Percentiles rank a stretch among this genome's conserved stretches.
Evolutionary conservation across 2,113 vertebrate species (phyloP).

Genomic region (Mormyrus lacerda): DNA sequence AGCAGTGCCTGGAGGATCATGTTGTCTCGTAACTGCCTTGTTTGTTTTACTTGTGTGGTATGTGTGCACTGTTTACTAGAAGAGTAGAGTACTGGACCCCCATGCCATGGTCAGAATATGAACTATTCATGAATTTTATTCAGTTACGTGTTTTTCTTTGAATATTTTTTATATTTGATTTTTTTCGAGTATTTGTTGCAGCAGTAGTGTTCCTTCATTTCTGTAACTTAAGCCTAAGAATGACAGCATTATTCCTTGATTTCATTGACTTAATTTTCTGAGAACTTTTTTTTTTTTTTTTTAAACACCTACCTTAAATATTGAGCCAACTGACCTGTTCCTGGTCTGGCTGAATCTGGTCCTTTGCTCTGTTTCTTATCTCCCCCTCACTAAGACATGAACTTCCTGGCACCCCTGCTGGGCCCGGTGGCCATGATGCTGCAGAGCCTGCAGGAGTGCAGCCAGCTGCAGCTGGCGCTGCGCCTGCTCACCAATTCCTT

Average conservation of each 20-base stretch:
- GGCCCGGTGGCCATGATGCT: constrained; percentile 64
- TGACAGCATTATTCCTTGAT: not conserved
- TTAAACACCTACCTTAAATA: not conserved
- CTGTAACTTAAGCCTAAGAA: not conserved
- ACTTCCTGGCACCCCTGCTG: constrained; percentile 57
- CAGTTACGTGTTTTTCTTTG: not conserved
- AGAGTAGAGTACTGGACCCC: not conserved
- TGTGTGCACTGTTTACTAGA: not conserved
- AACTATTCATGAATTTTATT: not conserved
- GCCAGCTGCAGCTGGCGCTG: constrained; percentile 79
- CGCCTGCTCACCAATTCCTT: constrained; percentile 63
- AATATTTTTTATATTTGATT: not conserved
- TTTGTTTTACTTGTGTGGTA: not conserved
- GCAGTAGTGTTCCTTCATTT: not conserved
- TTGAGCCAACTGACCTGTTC: not conserved
- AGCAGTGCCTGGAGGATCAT: not conserved
- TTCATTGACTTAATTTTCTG: not conserved
- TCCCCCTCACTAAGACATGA: constrained; percentile 49
- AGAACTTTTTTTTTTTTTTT: not conserved
- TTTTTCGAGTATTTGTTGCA: not conserved
- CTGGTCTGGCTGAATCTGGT: not conserved
- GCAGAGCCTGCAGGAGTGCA: constrained; percentile 82
- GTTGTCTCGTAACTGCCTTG: not conserved
- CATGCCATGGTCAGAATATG: not conserved
- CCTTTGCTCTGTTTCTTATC: not conserved